Evolutionary conservation across 2,797 vertebrate species (phyloP).

Genomic region (Sternotherus odoratus): DNA sequence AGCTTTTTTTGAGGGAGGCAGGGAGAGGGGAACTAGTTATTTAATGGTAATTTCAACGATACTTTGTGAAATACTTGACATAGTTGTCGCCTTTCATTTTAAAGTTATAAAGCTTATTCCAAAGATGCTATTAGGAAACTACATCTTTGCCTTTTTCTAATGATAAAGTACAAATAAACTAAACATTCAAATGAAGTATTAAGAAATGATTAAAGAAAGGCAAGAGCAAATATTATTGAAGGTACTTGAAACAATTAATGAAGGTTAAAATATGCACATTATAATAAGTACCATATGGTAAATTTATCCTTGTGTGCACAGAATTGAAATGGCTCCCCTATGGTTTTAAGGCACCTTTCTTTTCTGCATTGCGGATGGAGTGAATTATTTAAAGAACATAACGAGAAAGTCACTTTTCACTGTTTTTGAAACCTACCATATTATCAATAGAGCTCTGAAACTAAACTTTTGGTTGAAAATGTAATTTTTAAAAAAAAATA

Average conservation of each 20-base stretch:
- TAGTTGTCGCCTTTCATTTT: slow-evolving; percentile 24
- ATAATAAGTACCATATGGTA: slow-evolving; percentile 53
- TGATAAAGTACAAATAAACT: slow-evolving; percentile 3
- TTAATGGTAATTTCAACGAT: neutral
- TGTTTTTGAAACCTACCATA: neutral
- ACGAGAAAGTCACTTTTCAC: neutral
- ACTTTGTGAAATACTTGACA: neutral
- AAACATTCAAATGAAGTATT: slow-evolving; percentile 40
- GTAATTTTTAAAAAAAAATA: neutral
- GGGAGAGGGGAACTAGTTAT: accelerated
- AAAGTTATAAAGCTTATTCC: neutral
- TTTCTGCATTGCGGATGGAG: slow-evolving; percentile 29
- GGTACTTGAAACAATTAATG: slow-evolving; percentile 68
- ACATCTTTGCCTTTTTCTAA: slow-evolving; percentile 3
- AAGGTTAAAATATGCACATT: slow-evolving; percentile 71
- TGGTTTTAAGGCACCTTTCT: slow-evolving; percentile 52
- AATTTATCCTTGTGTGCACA: slow-evolving; percentile 45
- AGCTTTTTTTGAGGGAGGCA: neutral
- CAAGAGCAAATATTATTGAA: slow-evolving; percentile 55
- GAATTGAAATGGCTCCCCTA: slow-evolving; percentile 53
- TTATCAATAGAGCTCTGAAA: neutral
- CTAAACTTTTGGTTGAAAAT: neutral
- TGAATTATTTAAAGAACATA: slow-evolving; percentile 32
- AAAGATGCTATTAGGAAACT: neutral
- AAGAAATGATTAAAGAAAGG: slow-evolving; percentile 44